A percentile compares a stretch with the other conserved stretches of the same genome.
These are phyloP conservation scores for Sebastes melanostomus DNA, from an alignment of 2,797 vertebrate genomes.

Conservation along the genomic window DNA sequence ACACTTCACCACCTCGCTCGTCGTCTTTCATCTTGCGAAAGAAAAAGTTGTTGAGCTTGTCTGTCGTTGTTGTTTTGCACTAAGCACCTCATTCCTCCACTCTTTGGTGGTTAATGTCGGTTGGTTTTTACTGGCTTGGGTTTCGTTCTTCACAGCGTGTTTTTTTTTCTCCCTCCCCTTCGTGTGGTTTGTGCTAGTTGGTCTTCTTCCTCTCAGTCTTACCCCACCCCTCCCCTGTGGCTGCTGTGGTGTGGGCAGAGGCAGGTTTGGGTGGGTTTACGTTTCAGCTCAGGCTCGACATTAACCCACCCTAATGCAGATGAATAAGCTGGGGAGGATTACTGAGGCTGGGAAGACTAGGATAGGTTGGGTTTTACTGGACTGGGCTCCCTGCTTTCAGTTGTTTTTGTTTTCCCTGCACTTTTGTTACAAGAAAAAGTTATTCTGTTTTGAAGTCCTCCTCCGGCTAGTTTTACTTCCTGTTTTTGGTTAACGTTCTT, in stretches of 20 bases:
- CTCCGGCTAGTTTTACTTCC: no score
- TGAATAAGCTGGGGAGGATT: slow-evolving; percentile 32
- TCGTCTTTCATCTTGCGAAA: not conserved
- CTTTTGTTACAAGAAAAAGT: not conserved
- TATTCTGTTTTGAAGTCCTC: not conserved
- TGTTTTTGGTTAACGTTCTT: no score
- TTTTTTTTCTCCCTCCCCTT: not conserved
- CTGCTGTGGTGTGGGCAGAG: slow-evolving; percentile 52
- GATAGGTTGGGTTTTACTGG: slow-evolving; percentile 9
- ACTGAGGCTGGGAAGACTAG: slow-evolving; percentile 26
- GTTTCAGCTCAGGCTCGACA: slow-evolving; percentile 41
- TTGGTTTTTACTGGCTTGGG: slow-evolving; percentile 38
- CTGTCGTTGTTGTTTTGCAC: not conserved
- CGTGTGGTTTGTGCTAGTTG: slow-evolving; percentile 46
- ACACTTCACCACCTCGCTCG: not conserved
- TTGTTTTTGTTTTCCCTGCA: not conserved
- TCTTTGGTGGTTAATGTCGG: slow-evolving; percentile 20
- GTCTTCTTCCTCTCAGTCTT: slow-evolving; percentile 25
- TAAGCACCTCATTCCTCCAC: not conserved
- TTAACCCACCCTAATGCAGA: slow-evolving; percentile 41
- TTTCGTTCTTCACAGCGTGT: slow-evolving; percentile 1
- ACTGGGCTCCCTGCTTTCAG: not conserved
- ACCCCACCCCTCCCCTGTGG: slow-evolving; percentile 53
- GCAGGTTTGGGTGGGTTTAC: slow-evolving; percentile 59
- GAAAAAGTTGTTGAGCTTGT: not conserved